Conservation (phyloP, 2,113 vertebrate genomes). For the Rhabdornis inornatus region DNA sequence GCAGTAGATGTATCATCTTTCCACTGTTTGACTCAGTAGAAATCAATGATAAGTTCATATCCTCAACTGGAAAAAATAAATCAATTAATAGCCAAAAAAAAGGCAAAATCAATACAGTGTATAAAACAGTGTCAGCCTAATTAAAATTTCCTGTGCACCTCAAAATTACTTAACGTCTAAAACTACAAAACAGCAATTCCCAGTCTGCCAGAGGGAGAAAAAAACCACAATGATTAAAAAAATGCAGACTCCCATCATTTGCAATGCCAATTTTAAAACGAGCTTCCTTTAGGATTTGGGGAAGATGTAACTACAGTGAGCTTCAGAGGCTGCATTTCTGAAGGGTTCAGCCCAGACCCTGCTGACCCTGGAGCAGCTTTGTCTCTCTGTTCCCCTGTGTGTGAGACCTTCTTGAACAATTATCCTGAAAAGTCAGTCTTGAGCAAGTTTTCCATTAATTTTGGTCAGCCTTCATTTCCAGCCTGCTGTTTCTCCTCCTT, state of each 20-base stretch:
- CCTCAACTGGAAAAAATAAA: neutral
- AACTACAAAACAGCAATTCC: neutral
- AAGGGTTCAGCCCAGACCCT: neutral
- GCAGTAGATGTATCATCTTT: neutral
- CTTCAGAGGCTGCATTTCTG: neutral
- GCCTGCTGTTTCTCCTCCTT: neutral
- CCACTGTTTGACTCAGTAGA: neutral
- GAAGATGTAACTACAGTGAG: neutral
- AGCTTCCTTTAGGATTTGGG: neutral
- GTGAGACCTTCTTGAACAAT: neutral
- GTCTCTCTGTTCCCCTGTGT: neutral
- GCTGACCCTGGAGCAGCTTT: neutral
- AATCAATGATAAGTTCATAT: constrained; percentile 19
- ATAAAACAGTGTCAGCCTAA: neutral
- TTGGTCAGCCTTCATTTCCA: neutral
- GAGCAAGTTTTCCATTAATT: constrained; percentile 17
- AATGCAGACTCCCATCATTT: neutral
- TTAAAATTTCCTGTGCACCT: constrained; percentile 4
- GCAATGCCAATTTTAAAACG: neutral
- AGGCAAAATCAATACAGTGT: neutral
- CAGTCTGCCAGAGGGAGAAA: neutral
- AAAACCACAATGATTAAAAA: neutral
- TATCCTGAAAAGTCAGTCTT: neutral
- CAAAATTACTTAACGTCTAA: neutral
- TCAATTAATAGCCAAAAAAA: constrained; percentile 4